Base-by-base conservation (phyloP, 2,797 vertebrate genomes). In the Urosaurus nigricauda region DNA sequence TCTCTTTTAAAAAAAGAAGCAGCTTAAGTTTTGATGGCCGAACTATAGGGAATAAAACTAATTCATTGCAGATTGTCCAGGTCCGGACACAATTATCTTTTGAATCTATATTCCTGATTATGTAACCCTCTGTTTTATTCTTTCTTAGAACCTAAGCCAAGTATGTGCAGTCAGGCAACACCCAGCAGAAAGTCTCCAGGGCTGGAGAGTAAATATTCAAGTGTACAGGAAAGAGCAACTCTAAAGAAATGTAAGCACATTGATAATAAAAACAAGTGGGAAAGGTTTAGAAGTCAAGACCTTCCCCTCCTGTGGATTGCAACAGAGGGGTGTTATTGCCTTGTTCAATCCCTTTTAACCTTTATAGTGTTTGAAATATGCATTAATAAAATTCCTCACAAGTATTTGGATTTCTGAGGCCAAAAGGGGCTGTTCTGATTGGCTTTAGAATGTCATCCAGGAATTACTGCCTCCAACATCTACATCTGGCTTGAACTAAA, bases 401-500 rank as follows among this genome's bases (percentile, higher is more conserved):
- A 86, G 84, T 82, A 78, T 73, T 56, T 81, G 47, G 84, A 86
- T 82, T 89, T 89, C 43, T 53, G 82, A 87, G 71, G 58, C 70
- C 88, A 75, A 77, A 86, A 40, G 35, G 37, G 7, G 35, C 60
- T 86, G 19, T 82, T 88, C 87, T 79, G 81, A 78, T 79, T 78
- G 79, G 35, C 56, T 83, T 60, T 53, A 75, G 84, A 70, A 83
- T 78, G 35, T 89, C 51, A 82, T 83, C 73, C 88, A 77, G 79
- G 84, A 89, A 86, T 89, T 86, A 75, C 73, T 86, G 60, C 47
- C 53, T 82, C 79, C 84, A 83, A 40, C 79, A 82, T 83, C 79
- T 56, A 78, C 84, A 89, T 86, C 88, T 89, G 88, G 71, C 71
- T 86, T 89, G 79, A 78, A 58, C 58, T 89, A 86, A 89, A 83